Percentiles rank a stretch among this genome's conserved stretches.
phyloP scores from a whole-genome alignment of 2,888 invertebrate genomes.

The Ditula angustiorana region DNA sequence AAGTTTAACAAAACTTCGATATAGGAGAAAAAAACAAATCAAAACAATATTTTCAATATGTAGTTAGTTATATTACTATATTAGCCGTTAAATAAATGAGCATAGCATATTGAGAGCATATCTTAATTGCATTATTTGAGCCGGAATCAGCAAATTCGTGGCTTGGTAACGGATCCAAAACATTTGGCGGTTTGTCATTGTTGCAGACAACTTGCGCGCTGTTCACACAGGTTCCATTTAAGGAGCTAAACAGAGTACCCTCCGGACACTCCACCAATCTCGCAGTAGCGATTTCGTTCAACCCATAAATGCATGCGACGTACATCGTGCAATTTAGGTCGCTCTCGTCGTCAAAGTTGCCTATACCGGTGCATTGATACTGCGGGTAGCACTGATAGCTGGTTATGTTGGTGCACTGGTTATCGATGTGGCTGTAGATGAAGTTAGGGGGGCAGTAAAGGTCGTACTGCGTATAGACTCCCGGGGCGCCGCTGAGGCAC shows the following conservation, averaged over 20 bases:
- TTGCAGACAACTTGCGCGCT: constrained; percentile 54
- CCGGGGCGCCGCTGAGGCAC: constrained; percentile 60
- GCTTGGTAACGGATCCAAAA: constrained; percentile 11
- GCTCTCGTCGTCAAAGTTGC: constrained; percentile 54
- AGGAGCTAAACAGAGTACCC: constrained; percentile 55
- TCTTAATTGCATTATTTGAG: constrained; percentile 36
- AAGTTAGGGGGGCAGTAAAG: constrained; percentile 68
- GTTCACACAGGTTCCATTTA: constrained; percentile 56
- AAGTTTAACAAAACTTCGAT: no score
- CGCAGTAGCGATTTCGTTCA: constrained; percentile 60
- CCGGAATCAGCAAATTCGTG: constrained; percentile 1
- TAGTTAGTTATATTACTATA: constrained; percentile 6
- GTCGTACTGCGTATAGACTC: constrained; percentile 63
- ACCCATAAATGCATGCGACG: constrained; percentile 63
- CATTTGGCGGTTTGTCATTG: constrained; percentile 9
- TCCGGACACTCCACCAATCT: constrained; percentile 62
- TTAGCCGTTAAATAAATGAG: constrained; percentile 12
- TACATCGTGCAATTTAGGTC: constrained; percentile 59
- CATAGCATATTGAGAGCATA: constrained; percentile 10
- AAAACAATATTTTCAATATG: neutral
- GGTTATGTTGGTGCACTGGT: constrained; percentile 70
- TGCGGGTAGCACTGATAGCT: constrained; percentile 64
- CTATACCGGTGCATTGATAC: constrained; percentile 59
- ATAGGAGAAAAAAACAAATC: neutral
- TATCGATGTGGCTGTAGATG: constrained; percentile 68